These are phyloP conservation scores for Bettongia penicillata DNA, from an alignment of 2,113 vertebrate genomes.

Conservation along the genomic window DNA sequence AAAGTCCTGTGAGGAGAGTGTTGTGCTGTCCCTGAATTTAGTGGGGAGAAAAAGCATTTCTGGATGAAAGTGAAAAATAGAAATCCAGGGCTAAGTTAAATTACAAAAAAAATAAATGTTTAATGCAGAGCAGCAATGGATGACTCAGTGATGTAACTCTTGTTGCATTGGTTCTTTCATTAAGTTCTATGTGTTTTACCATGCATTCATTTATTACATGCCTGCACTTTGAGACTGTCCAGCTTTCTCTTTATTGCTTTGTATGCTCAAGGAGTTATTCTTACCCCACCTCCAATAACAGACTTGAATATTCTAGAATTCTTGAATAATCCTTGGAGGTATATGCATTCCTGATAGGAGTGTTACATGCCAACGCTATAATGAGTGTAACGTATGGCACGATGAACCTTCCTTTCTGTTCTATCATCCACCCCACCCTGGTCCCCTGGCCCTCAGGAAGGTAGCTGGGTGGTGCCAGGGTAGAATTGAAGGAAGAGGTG, in stretches of 20 bases:
- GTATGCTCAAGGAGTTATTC: not conserved
- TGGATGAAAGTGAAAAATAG: conserved; percentile 18
- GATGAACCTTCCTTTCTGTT: not conserved
- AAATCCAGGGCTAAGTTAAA: not conserved
- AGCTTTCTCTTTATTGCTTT: conserved; percentile 34
- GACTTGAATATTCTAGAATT: not conserved
- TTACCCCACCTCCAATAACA: not conserved
- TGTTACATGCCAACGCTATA: not conserved
- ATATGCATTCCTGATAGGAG: not conserved
- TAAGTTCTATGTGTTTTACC: not conserved
- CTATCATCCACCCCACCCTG: rapidly evolving
- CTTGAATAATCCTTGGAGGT: not conserved
- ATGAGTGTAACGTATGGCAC: not conserved
- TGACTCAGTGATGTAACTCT: not conserved
- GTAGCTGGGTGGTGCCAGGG: not conserved
- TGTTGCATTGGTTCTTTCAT: conserved; percentile 45
- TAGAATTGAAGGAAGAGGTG: not conserved
- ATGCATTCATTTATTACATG: conserved; percentile 24
- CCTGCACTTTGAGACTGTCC: not conserved
- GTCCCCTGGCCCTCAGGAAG: not conserved
- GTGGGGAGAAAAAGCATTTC: conserved; percentile 51
- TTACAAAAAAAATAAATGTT: conserved; percentile 6
- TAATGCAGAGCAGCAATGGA: not conserved
- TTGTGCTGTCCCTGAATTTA: not conserved
- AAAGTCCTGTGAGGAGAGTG: not conserved